Conservation (phyloP, 1,140 invertebrate species). For the Rhyzopertha dominica region DNA sequence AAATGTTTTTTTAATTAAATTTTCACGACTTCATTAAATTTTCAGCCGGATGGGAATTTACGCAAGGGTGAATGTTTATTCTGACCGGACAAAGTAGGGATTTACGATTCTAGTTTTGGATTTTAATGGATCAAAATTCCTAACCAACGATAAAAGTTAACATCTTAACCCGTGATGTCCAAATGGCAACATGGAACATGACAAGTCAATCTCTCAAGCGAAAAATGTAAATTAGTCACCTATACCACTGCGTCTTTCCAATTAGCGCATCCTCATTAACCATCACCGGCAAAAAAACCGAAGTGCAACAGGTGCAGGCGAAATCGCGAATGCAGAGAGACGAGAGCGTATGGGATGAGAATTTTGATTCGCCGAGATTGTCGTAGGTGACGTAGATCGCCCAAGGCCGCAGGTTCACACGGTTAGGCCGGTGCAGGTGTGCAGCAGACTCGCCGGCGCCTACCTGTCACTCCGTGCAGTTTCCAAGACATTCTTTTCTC, state of each 20-base stretch:
- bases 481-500: too few species aligned
- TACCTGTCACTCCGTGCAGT: too few species aligned
- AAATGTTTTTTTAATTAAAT: too few species aligned
- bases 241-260: neutral
- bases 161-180: too few species aligned
- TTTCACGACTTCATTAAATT: too few species aligned
- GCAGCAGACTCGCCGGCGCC: slow-evolving; percentile 19
- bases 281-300: slow-evolving; percentile 1
- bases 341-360: neutral
- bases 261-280: neutral
- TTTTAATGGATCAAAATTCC: too few species aligned
- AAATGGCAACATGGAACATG: too few species aligned
- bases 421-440: slow-evolving; percentile 15
- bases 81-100: too few species aligned
- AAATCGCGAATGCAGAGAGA: neutral
- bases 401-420: slow-evolving; percentile 15
- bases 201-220: neutral
- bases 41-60: too few species aligned
- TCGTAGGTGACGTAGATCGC: slow-evolving; percentile 7
- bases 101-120: too few species aligned
- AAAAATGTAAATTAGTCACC: neutral
- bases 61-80: too few species aligned
- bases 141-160: too few species aligned
- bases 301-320: neutral
- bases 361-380: neutral